Percentiles rank a stretch among this genome's conserved stretches.
phyloP scores from a whole-genome alignment of 2,888 invertebrate genomes.

The Scaptomyza flava region DNA sequence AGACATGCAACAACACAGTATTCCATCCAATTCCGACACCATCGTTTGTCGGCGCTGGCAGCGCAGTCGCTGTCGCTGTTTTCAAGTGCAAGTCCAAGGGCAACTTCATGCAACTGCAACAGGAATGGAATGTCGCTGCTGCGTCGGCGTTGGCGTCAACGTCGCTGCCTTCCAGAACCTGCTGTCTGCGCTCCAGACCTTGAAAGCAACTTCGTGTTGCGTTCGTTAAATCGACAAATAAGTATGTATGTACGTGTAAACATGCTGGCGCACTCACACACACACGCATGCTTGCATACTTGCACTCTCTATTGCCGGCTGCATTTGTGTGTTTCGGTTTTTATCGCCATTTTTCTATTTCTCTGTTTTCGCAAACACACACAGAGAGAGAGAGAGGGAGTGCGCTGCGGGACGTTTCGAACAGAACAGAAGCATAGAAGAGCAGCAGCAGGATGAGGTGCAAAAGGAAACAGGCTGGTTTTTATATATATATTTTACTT shows the following conservation, averaged over 20 bases:
- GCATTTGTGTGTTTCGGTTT: constrained; percentile 54
- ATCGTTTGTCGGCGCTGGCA: neutral
- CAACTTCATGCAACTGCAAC: constrained; percentile 70
- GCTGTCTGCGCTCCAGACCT: constrained; percentile 76
- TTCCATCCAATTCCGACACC: constrained; percentile 51
- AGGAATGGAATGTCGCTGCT: constrained; percentile 49
- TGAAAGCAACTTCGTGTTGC: constrained; percentile 77
- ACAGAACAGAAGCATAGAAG: constrained; percentile 6
- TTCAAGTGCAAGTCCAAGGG: constrained; percentile 84
- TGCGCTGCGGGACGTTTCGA: neutral
- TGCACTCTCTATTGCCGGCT: constrained; percentile 65
- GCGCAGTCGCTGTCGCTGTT: constrained; percentile 27
- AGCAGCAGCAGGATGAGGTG: constrained; percentile 22
- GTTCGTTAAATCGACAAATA: constrained; percentile 17
- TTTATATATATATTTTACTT: constrained; percentile 5
- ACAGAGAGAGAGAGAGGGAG: constrained; percentile 20
- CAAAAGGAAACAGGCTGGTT: constrained; percentile 31
- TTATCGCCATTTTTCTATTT: constrained; percentile 59
- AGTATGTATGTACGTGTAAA: constrained; percentile 11
- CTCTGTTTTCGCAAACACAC: constrained; percentile 35
- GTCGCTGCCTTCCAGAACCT: constrained; percentile 58
- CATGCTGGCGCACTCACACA: constrained; percentile 52
- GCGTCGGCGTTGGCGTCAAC: constrained; percentile 17
- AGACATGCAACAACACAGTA: constrained; percentile 50
- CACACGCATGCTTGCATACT: constrained; percentile 49